These are phyloP conservation scores for Malurus splendens DNA, from an alignment of 2,797 vertebrate species.

Conservation along the genomic window DNA sequence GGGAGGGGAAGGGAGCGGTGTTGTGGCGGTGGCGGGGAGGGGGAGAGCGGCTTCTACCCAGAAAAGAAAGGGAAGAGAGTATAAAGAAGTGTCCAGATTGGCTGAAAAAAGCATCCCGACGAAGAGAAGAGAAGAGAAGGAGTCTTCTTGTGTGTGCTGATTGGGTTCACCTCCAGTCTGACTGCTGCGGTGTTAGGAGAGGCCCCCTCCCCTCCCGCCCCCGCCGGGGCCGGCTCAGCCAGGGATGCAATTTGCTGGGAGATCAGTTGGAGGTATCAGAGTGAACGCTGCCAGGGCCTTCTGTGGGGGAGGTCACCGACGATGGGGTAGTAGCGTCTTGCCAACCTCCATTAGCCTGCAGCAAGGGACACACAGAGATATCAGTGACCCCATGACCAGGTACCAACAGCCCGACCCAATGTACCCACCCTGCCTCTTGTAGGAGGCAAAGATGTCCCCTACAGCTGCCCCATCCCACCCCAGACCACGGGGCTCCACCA, in stretches of 20 bases:
- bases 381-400: neutral
- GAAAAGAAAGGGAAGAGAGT: slow-evolving; percentile 76
- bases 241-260: slow-evolving; percentile 73
- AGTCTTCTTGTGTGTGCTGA: slow-evolving; percentile 75
- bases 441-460: neutral
- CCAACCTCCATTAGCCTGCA: slow-evolving; percentile 94
- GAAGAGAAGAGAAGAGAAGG: slow-evolving; percentile 73
- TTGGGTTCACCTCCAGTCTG: slow-evolving; percentile 76
- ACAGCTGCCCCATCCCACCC: neutral
- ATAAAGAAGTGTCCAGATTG: slow-evolving; percentile 80
- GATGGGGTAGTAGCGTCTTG: slow-evolving; percentile 97
- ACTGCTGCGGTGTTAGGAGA: slow-evolving; percentile 71
- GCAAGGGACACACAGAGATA: slow-evolving; percentile 36
- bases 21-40: slow-evolving; percentile 17
- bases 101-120: slow-evolving; percentile 75
- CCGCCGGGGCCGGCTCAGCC: slow-evolving; percentile 69
- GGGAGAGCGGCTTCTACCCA: slow-evolving; percentile 77
- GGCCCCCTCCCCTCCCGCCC: slow-evolving; percentile 68
- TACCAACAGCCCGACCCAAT: neutral
- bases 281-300: slow-evolving; percentile 98
- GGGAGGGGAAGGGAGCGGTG: neutral
- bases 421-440: neutral
- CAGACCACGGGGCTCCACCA: neutral
- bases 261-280: slow-evolving; percentile 99
- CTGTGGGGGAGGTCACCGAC: slow-evolving; percentile 98